Percentiles rank a stretch among this genome's conserved stretches.
Evolutionary conservation across 2,113 vertebrate genomes (phyloP).

Genomic region (Rhegmatorhina hoffmannsi): DNA sequence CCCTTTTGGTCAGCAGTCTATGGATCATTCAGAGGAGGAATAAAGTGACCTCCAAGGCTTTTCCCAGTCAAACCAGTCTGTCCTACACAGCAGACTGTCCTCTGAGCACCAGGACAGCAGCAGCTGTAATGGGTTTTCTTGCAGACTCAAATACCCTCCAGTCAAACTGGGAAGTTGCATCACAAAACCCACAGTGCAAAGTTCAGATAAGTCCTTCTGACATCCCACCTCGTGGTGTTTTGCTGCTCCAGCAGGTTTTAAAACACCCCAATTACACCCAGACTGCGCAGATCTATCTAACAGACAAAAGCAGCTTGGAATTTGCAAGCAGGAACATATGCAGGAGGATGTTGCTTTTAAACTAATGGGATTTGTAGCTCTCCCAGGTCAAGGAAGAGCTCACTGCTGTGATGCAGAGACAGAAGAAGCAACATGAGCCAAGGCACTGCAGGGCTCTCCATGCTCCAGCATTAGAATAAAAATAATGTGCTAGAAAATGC

Average conservation of each 20-base stretch:
- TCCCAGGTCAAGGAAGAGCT: neutral
- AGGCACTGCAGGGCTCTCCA: neutral
- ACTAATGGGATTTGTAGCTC: slow-evolving; percentile 5
- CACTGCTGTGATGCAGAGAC: neutral
- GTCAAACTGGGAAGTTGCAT: neutral
- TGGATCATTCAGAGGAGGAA: neutral
- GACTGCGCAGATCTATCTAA: neutral
- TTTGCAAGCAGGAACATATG: neutral
- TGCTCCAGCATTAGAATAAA: neutral
- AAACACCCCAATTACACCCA: neutral
- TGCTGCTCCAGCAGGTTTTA: slow-evolving; percentile 6
- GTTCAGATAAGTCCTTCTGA: neutral
- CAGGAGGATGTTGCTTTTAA: neutral
- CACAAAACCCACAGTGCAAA: fast-evolving
- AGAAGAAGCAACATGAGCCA: neutral
- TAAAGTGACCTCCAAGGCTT: neutral
- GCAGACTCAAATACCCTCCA: fast-evolving
- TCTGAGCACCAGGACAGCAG: neutral
- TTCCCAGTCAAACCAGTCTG: neutral
- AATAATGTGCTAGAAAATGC: slow-evolving; percentile 1
- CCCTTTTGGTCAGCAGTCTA: neutral
- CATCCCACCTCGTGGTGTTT: neutral
- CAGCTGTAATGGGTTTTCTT: fast-evolving
- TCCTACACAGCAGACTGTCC: neutral
- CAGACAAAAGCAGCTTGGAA: neutral